Conservation (phyloP, 2,888 invertebrate genomes). For the Dasypogon diadema region DNA sequence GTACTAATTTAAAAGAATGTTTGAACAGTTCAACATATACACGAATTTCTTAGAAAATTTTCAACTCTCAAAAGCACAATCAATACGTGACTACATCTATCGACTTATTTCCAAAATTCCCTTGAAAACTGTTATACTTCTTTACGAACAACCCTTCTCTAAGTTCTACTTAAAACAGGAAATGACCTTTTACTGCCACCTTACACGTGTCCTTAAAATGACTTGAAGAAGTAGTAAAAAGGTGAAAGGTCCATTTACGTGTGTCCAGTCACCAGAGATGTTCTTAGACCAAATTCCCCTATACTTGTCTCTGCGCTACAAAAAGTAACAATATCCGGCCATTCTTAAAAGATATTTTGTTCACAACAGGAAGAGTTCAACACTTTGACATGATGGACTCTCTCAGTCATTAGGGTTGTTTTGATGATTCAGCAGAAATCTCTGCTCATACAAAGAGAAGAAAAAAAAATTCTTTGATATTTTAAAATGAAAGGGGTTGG, state of each 20-base stretch:
- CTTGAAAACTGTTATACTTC: too few relatives aligned
- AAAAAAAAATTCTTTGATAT: constrained; percentile 1
- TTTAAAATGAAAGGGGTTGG: constrained; percentile 40
- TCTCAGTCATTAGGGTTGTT: constrained; percentile 43
- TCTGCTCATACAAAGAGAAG: background rate
- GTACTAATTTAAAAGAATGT: too few relatives aligned
- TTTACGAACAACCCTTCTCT: background rate
- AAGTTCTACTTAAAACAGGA: constrained; percentile 14
- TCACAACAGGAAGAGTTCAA: constrained; percentile 33
- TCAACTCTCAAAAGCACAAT: too few relatives aligned
- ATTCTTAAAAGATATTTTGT: background rate
- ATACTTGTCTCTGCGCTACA: too few relatives aligned
- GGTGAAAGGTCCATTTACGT: constrained; percentile 38
- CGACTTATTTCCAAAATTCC: too few relatives aligned
- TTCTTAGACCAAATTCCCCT: constrained; percentile 19
- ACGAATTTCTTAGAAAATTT: too few relatives aligned
- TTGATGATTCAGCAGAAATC: constrained; percentile 44
- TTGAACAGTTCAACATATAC: too few relatives aligned
- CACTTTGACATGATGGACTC: constrained; percentile 41
- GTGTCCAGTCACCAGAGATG: constrained; percentile 33
- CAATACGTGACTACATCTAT: too few relatives aligned
- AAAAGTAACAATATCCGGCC: constrained; percentile 40
- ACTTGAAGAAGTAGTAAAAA: constrained; percentile 20
- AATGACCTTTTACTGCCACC: constrained; percentile 39
- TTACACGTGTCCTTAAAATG: constrained; percentile 29